Conservation (phyloP, 2,113 vertebrate species). For the Dicerorhinus sumatrensis region DNA sequence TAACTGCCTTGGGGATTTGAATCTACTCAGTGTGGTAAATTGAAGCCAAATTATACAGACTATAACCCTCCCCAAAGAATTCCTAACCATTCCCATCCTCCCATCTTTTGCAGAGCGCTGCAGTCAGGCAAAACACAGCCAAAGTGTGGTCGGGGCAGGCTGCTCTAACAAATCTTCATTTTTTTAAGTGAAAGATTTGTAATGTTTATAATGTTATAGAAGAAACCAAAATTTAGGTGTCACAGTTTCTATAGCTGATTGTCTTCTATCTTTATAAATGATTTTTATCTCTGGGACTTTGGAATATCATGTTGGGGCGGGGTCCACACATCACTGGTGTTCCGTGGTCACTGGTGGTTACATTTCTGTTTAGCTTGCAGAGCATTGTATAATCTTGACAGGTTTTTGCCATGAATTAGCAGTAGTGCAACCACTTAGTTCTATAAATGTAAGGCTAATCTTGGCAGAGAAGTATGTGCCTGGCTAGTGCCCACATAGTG, state of each 20-base stretch:
- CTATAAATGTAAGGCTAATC: background rate
- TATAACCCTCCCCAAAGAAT: background rate
- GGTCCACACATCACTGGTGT: rapidly evolving
- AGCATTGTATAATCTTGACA: background rate
- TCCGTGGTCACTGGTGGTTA: background rate
- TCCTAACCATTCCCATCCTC: background rate
- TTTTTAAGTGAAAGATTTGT: background rate
- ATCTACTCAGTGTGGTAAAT: background rate
- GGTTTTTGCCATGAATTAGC: background rate
- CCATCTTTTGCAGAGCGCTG: background rate
- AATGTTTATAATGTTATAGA: background rate
- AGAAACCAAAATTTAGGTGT: background rate
- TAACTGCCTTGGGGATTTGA: background rate
- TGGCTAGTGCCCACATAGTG: background rate
- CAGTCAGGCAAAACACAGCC: background rate
- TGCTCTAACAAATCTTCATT: too few relatives aligned
- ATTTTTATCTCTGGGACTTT: background rate
- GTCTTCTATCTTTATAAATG: background rate
- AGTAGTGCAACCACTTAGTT: background rate
- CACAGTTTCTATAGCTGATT: background rate
- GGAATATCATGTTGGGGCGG: background rate
- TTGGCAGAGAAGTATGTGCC: background rate
- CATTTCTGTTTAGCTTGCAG: background rate
- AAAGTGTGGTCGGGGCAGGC: rapidly evolving
- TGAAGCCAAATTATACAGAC: background rate